phyloP scores from a whole-genome alignment of 2,888 invertebrate genomes.

The Apantesis nais region DNA sequence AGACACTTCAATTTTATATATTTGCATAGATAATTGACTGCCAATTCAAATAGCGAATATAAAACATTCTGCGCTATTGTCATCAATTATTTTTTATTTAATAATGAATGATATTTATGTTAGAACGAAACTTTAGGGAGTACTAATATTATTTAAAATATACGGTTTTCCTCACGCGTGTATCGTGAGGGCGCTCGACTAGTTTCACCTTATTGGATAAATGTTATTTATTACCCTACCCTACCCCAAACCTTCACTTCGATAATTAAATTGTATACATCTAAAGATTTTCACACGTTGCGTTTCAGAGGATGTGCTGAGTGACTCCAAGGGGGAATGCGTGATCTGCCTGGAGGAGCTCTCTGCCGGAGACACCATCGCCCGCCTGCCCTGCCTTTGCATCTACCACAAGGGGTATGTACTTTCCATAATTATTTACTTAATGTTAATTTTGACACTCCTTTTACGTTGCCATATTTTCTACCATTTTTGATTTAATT shows the following conservation, averaged over 20 bases:
- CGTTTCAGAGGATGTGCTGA: conserved; percentile 97
- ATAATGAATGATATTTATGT: too few relatives aligned
- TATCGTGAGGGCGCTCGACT: too few relatives aligned
- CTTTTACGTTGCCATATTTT: neutral
- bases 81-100: too few relatives aligned
- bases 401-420: conserved; percentile 98
- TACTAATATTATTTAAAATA: too few relatives aligned
- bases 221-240: too few relatives aligned
- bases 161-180: too few relatives aligned
- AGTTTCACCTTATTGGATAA: too few relatives aligned
- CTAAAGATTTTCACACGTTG: neutral
- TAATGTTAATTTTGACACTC: neutral
- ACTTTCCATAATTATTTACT: neutral
- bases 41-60: neutral
- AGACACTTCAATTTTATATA: too few relatives aligned
- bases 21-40: neutral
- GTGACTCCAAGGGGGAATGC: conserved; percentile 99
- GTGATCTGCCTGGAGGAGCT: conserved; percentile 99
- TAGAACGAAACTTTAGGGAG: too few relatives aligned
- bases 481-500: too few relatives aligned
- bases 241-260: too few relatives aligned
- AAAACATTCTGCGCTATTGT: neutral
- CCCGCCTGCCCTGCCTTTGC: conserved; percentile 99
- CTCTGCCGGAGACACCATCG: conserved; percentile 97
- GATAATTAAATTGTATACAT: neutral